These are phyloP conservation scores for Lampris megalopsis DNA, from an alignment of 2,113 vertebrate genomes.

Conservation along the genomic window DNA sequence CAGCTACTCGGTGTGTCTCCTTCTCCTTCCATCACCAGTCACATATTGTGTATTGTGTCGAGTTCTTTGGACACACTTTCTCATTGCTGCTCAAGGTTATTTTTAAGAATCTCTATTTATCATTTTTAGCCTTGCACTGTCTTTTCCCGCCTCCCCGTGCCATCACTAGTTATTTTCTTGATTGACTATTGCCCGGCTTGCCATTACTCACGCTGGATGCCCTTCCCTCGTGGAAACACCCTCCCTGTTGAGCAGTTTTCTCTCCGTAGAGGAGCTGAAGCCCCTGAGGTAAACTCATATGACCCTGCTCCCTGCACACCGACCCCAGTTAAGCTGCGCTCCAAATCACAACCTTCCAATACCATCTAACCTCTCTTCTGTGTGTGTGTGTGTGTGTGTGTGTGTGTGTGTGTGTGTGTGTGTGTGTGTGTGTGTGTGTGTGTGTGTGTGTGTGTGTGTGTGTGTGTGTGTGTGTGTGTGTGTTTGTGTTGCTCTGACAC, in stretches of 20 bases:
- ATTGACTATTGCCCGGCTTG: slow-evolving; percentile 56
- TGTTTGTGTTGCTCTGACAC: background rate
- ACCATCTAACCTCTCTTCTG: too few species aligned
- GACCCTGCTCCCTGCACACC: background rate
- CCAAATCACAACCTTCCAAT: too few species aligned
- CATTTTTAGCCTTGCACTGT: slow-evolving; percentile 53
- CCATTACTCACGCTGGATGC: slow-evolving; percentile 59
- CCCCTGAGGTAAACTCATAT: background rate
- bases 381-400: too few species aligned
- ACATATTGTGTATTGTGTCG: slow-evolving; percentile 29
- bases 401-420: too few species aligned
- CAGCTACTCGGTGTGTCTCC: background rate
- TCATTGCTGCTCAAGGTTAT: slow-evolving; percentile 63
- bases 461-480: background rate
- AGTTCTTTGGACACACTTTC: slow-evolving; percentile 11
- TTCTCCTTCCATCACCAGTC: slow-evolving; percentile 11
- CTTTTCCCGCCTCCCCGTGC: slow-evolving; percentile 53
- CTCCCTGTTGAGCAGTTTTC: slow-evolving; percentile 34
- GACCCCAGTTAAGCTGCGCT: too few species aligned
- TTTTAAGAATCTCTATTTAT: slow-evolving; percentile 61
- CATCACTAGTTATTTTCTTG: slow-evolving; percentile 64
- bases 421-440: background rate
- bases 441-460: background rate
- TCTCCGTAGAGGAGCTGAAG: slow-evolving; percentile 19
- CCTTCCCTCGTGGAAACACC: slow-evolving; percentile 37